These are phyloP conservation scores for Trichonephila inaurata DNA, from an alignment of 1,140 invertebrate species.

Conservation along the genomic window DNA sequence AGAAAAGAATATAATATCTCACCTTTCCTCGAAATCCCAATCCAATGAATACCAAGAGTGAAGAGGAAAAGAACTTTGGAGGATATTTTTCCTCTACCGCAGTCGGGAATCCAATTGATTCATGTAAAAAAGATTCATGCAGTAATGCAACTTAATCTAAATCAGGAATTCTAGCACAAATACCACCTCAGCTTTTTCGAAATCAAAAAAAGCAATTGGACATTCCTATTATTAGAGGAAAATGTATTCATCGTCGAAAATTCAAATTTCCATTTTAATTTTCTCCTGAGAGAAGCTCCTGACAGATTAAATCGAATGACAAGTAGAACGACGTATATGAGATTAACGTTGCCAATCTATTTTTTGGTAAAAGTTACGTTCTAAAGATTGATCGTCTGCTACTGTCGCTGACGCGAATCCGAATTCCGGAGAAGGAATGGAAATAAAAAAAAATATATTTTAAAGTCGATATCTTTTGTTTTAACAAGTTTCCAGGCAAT, in stretches of 20 bases:
- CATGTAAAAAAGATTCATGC: neutral
- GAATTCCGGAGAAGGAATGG: neutral
- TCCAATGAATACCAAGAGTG: no score
- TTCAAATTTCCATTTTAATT: slow-evolving; percentile 3
- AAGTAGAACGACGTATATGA: neutral
- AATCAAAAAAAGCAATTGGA: neutral
- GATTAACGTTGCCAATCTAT: slow-evolving; percentile 49
- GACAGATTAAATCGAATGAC: slow-evolving; percentile 26
- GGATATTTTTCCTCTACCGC: neutral
- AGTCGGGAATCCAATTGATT: neutral
- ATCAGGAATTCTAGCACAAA: neutral
- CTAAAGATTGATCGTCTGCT: neutral
- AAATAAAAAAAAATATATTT: neutral
- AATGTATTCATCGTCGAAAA: slow-evolving; percentile 6
- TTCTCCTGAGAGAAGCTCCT: neutral
- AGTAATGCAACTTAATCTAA: neutral
- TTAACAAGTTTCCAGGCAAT: neutral
- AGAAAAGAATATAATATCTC: no score
- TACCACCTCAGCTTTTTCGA: neutral
- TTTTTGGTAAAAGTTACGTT: slow-evolving; percentile 41
- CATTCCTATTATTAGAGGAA: neutral
- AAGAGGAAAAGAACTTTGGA: no score
- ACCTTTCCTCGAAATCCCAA: no score
- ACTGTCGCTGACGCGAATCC: slow-evolving; percentile 28
- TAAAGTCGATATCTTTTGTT: slow-evolving; percentile 26